Base-by-base conservation (phyloP, 2,113 vertebrate genomes). In the Apodemus speciosus region DNA sequence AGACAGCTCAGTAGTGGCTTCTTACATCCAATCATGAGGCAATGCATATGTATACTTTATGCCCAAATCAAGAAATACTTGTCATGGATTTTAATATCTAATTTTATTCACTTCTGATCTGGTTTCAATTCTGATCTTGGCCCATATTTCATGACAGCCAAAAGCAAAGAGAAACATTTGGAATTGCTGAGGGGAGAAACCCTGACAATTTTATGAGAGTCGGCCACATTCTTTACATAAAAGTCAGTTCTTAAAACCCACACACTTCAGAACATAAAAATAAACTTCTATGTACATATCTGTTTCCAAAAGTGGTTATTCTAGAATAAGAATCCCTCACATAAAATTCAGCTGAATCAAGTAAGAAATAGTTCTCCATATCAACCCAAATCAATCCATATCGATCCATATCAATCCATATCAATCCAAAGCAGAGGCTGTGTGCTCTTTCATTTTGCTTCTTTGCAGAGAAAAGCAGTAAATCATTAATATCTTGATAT, bases 211-310 rank as follows among this genome's bases (percentile, higher is more conserved):
- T 96, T 95, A 92, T 94, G 79, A 91, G 32, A 86, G 73, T 95
- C 38, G 90, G 58, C 2, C 83, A 53, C 71, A 90, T 86, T 93
- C 81, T 95, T 93, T 93, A 95, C 89, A 95, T 69, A 72, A 80
- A 88, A 96, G 85, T 89, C 89, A 92, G 85, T 88, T 91, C 80
- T 92, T 56, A 79, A 96, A 95, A 92, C 60, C 46, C 7, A 94
- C 92, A 94, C 94, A 80, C 75, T 96, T 94, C 30, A 88, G 56
- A 95, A 96, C 95, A 96, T 68, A 96, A 96, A 97, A 97, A 96
- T 95, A 96, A 86, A 94, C 49, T 90, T 94, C 60, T 77, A 2
- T 86, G 88, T 92, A 88, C 38, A 94, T n/a, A 95, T 88, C 83
- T 86, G 16, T 84, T 96, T 96, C 89, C 88, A 94, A 97, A 97